Percentiles rank a stretch among this genome's conserved stretches.
Conservation (phyloP, 2,888 invertebrate species). For the Linnaemya vulpina region DNA sequence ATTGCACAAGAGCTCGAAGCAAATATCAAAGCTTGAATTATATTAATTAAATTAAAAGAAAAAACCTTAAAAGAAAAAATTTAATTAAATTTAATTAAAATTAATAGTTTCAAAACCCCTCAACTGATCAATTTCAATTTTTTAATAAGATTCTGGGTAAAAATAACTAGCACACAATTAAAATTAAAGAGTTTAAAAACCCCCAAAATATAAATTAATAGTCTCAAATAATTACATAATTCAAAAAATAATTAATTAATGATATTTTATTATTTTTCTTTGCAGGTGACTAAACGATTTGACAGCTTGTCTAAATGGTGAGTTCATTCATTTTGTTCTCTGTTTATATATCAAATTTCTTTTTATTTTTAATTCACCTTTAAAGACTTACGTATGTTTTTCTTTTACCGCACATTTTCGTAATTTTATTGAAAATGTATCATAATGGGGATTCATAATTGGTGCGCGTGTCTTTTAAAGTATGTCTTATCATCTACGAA, state of each 20-base stretch:
- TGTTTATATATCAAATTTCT: constrained; percentile 1
- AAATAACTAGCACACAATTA: no score
- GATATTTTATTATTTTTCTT: not conserved
- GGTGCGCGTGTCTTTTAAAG: constrained; percentile 43
- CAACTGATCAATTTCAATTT: no score
- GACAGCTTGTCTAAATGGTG: not conserved
- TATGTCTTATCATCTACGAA: not conserved
- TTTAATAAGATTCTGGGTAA: no score
- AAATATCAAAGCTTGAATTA: not conserved
- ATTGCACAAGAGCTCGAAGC: no score
- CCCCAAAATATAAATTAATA: no score
- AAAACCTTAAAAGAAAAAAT: no score
- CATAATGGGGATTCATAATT: constrained; percentile 46
- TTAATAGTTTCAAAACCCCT: no score
- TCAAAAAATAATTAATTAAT: not conserved
- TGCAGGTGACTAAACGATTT: not conserved
- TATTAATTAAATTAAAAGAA: no score
- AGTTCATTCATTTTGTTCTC: constrained; percentile 13
- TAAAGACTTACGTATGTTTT: constrained; percentile 59
- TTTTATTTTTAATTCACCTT: constrained; percentile 45
- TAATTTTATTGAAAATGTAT: constrained; percentile 24
- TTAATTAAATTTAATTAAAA: no score
- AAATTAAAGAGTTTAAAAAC: no score
- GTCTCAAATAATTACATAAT: no score
- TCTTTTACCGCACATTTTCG: constrained; percentile 15